Percentiles rank a stretch among this genome's conserved stretches.
Conservation (phyloP, 2,113 vertebrate genomes). For the Craseonycteris thonglongyai region DNA sequence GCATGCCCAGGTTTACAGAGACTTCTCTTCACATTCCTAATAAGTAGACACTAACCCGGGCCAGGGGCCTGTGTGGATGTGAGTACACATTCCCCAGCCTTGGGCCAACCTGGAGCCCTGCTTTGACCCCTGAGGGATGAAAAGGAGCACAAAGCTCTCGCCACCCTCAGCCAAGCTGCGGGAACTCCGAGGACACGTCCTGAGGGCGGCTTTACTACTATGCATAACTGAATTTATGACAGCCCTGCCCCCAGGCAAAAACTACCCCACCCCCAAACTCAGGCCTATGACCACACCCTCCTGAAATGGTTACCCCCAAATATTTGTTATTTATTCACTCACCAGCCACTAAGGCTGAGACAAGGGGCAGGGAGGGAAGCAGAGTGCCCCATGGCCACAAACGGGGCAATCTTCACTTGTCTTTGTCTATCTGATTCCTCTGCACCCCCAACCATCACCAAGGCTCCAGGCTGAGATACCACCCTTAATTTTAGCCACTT, state of each 20-base stretch:
- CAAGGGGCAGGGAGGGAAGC: neutral
- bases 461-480: neutral
- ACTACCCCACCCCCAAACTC: neutral
- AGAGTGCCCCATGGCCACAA: neutral
- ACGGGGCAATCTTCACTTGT: too few relatives aligned
- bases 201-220: neutral
- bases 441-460: fast-evolving
- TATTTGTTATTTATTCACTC: neutral
- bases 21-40: too few relatives aligned
- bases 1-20: neutral
- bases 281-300: neutral
- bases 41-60: too few relatives aligned
- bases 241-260: neutral
- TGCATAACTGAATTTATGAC: fast-evolving
- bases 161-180: too few relatives aligned
- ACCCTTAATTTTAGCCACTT: neutral
- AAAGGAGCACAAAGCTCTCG: too few relatives aligned
- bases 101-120: neutral
- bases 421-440: neutral
- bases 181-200: neutral
- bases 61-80: neutral
- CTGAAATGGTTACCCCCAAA: neutral
- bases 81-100: neutral
- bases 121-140: neutral
- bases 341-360: neutral